Percentiles rank a stretch among this genome's conserved stretches.
Conservation (phyloP, 2,888 invertebrate genomes). For the Platycheirus albimanus region DNA sequence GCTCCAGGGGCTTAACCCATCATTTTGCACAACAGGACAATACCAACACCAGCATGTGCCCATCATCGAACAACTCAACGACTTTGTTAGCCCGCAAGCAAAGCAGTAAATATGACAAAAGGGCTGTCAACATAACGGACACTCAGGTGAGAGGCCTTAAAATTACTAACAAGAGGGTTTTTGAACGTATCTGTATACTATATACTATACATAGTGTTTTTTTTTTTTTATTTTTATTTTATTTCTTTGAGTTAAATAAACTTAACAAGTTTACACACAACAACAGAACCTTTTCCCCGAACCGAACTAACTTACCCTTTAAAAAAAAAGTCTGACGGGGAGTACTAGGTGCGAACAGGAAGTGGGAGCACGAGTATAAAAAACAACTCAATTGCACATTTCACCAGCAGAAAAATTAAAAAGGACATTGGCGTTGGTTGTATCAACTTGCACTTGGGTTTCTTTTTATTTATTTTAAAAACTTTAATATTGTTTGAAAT, state of each 20-base stretch:
- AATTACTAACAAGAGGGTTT: not conserved
- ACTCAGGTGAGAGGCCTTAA: constrained; percentile 79
- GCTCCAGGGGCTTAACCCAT: constrained; percentile 86
- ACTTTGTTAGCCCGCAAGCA: constrained; percentile 81
- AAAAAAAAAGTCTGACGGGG: not conserved
- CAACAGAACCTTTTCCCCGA: not conserved
- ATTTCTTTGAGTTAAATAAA: constrained; percentile 36
- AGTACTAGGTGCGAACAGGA: not conserved
- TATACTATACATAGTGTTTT: not conserved
- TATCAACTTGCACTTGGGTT: not conserved
- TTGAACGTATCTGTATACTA: not conserved
- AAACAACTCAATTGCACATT: constrained; percentile 43
- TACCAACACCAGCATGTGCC: constrained; percentile 79
- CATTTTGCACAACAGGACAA: constrained; percentile 81
- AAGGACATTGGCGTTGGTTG: not conserved
- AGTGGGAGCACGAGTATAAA: not conserved
- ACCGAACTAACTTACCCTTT: not conserved
- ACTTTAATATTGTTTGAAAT: too few species aligned
- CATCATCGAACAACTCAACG: constrained; percentile 76
- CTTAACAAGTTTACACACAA: not conserved
- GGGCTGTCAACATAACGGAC: constrained; percentile 82
- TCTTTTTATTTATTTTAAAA: too few species aligned
- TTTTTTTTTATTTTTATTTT: constrained; percentile 1
- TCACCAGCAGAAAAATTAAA: constrained; percentile 8
- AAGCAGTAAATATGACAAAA: constrained; percentile 83